These are phyloP conservation scores for Ciconia maguari DNA, from an alignment of 2,113 vertebrate species.

Conservation along the genomic window DNA sequence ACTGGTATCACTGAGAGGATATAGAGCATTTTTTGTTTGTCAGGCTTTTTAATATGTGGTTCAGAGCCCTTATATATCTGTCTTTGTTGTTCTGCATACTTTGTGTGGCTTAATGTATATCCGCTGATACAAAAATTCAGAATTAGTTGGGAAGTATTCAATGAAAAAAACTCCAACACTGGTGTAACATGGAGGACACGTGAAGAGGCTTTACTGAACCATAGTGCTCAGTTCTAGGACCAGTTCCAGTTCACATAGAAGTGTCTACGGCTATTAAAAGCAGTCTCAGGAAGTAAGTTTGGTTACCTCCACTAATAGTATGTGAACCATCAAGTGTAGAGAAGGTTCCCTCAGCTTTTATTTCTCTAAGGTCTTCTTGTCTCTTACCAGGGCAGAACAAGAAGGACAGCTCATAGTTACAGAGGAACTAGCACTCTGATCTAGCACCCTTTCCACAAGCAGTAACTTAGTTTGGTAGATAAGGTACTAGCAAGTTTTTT, in stretches of 20 bases:
- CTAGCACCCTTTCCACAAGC: neutral
- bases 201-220: neutral
- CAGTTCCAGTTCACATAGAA: neutral
- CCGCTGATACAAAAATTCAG: neutral
- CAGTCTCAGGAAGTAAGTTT: neutral
- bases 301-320: neutral
- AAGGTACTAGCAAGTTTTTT: neutral
- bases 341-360: neutral
- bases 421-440: neutral
- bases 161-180: fast-evolving
- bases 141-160: neutral
- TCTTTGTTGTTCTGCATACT: neutral
- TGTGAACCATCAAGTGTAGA: neutral
- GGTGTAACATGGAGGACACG: fast-evolving
- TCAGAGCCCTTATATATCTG: neutral
- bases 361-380: neutral
- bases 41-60: neutral
- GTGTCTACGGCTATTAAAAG: neutral
- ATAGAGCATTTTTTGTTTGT: fast-evolving
- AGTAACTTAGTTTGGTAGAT: neutral
- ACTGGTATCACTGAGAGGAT: neutral
- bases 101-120: neutral
- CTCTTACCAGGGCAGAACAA: neutral
- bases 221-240: neutral
- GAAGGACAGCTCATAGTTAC: neutral